Evolutionary conservation across 2,113 vertebrate genomes (phyloP).

Genomic region (Saccopteryx leptura): DNA sequence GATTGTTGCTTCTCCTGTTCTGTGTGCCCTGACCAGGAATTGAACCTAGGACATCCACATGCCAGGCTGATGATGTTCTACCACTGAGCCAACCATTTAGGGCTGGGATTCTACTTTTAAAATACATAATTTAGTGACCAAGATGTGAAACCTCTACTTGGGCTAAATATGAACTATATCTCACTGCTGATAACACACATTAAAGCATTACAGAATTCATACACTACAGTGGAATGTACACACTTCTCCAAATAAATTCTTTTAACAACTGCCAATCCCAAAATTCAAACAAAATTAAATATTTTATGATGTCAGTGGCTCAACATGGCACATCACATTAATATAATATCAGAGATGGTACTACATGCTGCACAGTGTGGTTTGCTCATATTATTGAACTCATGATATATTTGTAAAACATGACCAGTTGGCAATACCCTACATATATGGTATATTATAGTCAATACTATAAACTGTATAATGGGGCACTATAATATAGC

Average conservation of each 20-base stretch:
- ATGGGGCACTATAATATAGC: not conserved
- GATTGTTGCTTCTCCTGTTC: too few relatives aligned
- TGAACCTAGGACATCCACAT: too few relatives aligned
- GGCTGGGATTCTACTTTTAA: too few relatives aligned
- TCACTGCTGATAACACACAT: too few relatives aligned
- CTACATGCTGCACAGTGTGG: accelerated
- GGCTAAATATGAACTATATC: not conserved
- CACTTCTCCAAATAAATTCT: not conserved
- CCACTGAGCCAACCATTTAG: too few relatives aligned
- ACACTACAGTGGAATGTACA: not conserved
- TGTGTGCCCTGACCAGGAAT: too few relatives aligned
- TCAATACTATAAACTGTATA: too few relatives aligned
- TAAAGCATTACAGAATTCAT: not conserved
- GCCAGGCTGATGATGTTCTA: too few relatives aligned
- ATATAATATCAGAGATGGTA: not conserved
- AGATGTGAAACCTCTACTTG: not conserved
- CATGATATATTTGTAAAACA: not conserved
- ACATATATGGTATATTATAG: not conserved
- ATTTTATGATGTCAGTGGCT: not conserved
- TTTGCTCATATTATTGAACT: accelerated
- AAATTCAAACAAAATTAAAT: not conserved
- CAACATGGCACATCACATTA: too few relatives aligned
- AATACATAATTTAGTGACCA: not conserved
- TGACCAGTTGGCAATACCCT: not conserved
- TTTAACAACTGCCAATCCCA: not conserved